Percentiles rank a stretch among this genome's conserved stretches.
Conservation (phyloP, 2,888 invertebrate genomes). For the Tipula vernalis region DNA sequence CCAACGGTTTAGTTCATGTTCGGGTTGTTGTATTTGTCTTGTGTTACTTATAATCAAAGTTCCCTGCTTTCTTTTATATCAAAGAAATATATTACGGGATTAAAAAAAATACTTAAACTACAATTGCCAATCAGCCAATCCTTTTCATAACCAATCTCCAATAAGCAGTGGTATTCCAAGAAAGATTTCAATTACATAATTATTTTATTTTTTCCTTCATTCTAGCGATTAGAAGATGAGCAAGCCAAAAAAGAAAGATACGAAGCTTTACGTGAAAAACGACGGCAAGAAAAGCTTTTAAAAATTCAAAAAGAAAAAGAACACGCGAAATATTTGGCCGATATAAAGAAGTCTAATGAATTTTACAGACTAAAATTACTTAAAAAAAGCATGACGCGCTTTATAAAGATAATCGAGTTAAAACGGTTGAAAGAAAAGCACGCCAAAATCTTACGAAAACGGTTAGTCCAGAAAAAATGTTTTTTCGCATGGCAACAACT, state of each 20-base stretch:
- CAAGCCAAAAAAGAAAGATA: constrained; percentile 46
- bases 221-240: constrained; percentile 38
- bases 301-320: constrained; percentile 47
- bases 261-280: constrained; percentile 47
- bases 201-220: neutral
- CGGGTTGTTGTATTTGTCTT: no score
- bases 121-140: no score
- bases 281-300: constrained; percentile 46
- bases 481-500: constrained; percentile 43
- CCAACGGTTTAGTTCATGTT: neutral
- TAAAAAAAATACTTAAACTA: no score
- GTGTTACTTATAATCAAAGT: no score
- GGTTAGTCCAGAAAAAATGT: constrained; percentile 37
- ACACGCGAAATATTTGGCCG: constrained; percentile 33
- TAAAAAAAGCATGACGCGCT: constrained; percentile 29
- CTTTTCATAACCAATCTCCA: no score
- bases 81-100: no score
- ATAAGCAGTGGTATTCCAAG: no score
- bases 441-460: constrained; percentile 38
- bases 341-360: constrained; percentile 33
- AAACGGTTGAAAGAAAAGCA: constrained; percentile 32
- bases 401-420: constrained; percentile 27
- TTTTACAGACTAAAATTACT: constrained; percentile 33
- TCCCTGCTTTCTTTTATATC: no score
- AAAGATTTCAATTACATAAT: no score